phyloP scores from a whole-genome alignment of 2,113 vertebrate genomes.

The Upupa epops region DNA sequence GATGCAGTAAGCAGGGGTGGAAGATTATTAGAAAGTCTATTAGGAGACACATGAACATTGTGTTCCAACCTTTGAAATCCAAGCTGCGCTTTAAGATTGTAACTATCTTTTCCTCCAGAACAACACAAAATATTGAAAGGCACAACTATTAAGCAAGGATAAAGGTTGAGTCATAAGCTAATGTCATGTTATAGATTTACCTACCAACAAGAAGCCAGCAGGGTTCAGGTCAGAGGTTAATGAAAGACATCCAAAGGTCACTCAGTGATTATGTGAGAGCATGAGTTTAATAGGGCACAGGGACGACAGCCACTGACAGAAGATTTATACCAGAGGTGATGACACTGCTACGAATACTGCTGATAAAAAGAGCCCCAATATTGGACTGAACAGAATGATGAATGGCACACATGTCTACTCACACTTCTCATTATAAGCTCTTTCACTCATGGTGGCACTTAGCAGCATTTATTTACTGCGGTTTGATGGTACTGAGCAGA shows the following conservation, averaged over 20 bases:
- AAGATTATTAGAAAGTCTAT: constrained; percentile 53
- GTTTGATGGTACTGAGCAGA: constrained; percentile 71
- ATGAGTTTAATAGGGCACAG: constrained; percentile 85
- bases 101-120: constrained; percentile 70
- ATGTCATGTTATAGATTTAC: constrained; percentile 84
- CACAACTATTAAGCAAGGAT: constrained; percentile 75
- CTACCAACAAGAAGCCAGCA: constrained; percentile 83
- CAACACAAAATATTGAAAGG: constrained; percentile 53
- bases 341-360: constrained; percentile 91
- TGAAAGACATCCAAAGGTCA: constrained; percentile 92
- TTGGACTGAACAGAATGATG: constrained; percentile 86
- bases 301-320: constrained; percentile 82
- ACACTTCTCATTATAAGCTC: constrained; percentile 90
- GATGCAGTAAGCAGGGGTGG: neutral
- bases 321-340: constrained; percentile 93
- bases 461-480: constrained; percentile 79
- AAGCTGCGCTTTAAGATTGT: constrained; percentile 64
- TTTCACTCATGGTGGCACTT: constrained; percentile 84
- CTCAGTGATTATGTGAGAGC: constrained; percentile 86
- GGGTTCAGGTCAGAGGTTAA: constrained; percentile 91
- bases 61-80: constrained; percentile 71
- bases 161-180: constrained; percentile 80
- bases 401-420: constrained; percentile 85
- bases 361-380: constrained; percentile 93
- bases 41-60: constrained; percentile 60